Evolutionary conservation across 2,888 invertebrate species (phyloP).

Genomic region (Caenorhabditis sp.): DNA sequence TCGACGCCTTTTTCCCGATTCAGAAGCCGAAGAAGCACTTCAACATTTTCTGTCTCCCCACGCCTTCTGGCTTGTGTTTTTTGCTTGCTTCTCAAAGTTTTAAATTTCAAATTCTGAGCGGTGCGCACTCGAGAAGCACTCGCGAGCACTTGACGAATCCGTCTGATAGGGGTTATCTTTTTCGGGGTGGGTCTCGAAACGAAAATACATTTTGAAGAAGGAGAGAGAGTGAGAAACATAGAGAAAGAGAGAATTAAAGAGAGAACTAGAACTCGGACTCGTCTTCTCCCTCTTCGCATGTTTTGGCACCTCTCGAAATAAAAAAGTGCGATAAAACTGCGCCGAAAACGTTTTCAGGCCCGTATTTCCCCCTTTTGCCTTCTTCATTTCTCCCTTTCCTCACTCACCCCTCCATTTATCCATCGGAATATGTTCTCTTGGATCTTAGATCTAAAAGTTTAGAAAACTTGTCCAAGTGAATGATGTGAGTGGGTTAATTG

Average conservation of each 20-base stretch:
- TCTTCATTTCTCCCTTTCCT: not conserved
- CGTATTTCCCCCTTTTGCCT: not conserved
- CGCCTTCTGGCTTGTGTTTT: conserved; percentile 12
- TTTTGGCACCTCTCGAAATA: conserved; percentile 29
- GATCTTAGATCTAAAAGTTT: too few relatives aligned
- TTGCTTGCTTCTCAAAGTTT: not conserved
- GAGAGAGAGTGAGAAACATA: not conserved
- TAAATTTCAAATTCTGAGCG: not conserved
- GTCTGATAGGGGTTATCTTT: not conserved
- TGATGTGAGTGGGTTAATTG: conserved; percentile 13
- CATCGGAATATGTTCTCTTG: too few relatives aligned
- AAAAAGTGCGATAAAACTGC: conserved; percentile 21
- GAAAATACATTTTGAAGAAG: not conserved
- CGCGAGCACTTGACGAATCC: not conserved
- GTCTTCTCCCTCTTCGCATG: not conserved
- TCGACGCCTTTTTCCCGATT: conserved; percentile 30
- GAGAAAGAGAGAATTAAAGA: not conserved
- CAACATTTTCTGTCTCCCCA: conserved; percentile 7
- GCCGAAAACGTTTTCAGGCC: not conserved
- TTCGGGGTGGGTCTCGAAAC: not conserved
- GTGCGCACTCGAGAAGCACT: not conserved
- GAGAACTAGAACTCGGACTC: not conserved
- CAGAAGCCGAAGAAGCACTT: conserved; percentile 22
- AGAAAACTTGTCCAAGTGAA: too few relatives aligned
- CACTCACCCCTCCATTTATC: not conserved